Conservation (phyloP, 92 coral and sea anemone species). For the Paramuricea clavata region DNA sequence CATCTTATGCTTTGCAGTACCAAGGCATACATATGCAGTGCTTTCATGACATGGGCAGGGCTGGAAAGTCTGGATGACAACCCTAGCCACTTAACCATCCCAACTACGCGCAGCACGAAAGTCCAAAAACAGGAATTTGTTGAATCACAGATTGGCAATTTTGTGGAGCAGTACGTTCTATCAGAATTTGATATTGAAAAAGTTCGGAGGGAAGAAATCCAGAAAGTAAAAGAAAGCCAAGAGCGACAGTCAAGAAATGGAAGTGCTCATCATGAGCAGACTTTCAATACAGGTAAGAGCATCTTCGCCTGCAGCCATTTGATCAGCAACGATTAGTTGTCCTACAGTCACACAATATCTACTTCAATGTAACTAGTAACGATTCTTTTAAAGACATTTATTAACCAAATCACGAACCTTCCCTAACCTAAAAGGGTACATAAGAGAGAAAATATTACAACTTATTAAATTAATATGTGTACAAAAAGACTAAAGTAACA, state of each 20-base stretch:
- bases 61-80: constrained; percentile 5
- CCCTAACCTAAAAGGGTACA: too few species aligned
- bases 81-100: not conserved
- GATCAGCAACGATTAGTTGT: too few species aligned
- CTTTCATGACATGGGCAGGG: constrained; percentile 44
- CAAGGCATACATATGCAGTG: constrained; percentile 19
- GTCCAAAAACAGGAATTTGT: not conserved
- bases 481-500: too few species aligned
- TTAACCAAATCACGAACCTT: too few species aligned
- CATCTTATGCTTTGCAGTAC: constrained; percentile 19
- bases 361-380: too few species aligned
- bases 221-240: not conserved
- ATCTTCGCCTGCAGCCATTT: too few species aligned
- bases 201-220: not conserved
- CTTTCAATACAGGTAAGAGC: not conserved
- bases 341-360: too few species aligned
- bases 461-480: too few species aligned
- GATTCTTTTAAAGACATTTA: too few species aligned
- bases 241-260: not conserved
- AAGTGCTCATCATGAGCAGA: not conserved
- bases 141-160: not conserved
- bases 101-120: not conserved
- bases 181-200: not conserved
- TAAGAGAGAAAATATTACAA: too few species aligned
- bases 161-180: constrained; percentile 23